A percentile compares a stretch with the other conserved stretches of the same genome.
Conservation (phyloP, 2,113 vertebrate genomes). For the Gnathonemus longibarbis region DNA sequence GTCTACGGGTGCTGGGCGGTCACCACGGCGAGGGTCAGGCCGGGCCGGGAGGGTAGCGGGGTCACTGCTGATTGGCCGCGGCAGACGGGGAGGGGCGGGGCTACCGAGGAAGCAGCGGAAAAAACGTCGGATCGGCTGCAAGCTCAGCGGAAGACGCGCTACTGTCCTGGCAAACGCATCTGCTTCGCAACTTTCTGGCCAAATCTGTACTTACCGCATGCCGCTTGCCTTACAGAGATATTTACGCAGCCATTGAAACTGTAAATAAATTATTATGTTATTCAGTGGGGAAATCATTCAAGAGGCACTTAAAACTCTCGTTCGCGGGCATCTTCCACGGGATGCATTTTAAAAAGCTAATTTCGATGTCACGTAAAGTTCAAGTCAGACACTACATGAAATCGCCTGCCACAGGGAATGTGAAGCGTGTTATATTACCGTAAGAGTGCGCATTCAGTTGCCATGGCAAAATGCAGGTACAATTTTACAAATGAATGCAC, state of each 20-base stretch:
- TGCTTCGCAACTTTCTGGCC: background rate
- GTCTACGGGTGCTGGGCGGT: background rate
- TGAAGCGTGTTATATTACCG: background rate
- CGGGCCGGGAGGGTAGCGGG: background rate
- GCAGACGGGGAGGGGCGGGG: slow-evolving; percentile 25
- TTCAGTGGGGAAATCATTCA: background rate
- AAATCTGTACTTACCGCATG: background rate
- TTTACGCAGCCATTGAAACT: background rate
- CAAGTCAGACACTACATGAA: background rate
- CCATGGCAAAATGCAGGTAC: background rate
- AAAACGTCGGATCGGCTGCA: slow-evolving; percentile 37
- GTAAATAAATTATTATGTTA: background rate
- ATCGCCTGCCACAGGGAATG: background rate
- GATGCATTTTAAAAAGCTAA: background rate
- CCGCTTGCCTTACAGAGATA: background rate
- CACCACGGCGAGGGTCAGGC: background rate
- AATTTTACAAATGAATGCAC: background rate
- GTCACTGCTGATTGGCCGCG: background rate
- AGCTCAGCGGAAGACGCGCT: slow-evolving; percentile 20
- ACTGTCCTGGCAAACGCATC: background rate
- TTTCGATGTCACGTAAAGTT: background rate
- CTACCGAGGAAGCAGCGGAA: slow-evolving; percentile 34
- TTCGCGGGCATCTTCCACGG: background rate
- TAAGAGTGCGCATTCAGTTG: background rate
- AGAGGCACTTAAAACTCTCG: background rate